These are phyloP conservation scores for Dipodomys spectabilis DNA, from an alignment of 2,113 vertebrate species.

Conservation along the genomic window DNA sequence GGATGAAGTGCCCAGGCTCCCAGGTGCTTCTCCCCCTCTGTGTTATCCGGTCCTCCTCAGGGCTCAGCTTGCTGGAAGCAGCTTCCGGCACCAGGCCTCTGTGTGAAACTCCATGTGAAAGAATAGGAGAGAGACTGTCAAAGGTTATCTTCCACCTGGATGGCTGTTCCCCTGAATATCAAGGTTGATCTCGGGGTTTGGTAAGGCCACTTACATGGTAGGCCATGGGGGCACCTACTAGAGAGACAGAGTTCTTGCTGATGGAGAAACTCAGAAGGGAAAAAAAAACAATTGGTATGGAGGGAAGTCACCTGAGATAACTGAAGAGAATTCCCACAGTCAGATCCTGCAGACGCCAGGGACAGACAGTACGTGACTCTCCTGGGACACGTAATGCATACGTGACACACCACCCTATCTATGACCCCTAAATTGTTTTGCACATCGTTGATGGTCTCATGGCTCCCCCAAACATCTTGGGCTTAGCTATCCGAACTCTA, in stretches of 20 bases:
- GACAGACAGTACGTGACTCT: background rate
- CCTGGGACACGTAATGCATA: background rate
- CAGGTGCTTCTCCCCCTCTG: conserved; percentile 86
- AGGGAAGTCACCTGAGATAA: background rate
- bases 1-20: conserved; percentile 78
- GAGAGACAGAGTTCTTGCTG: background rate
- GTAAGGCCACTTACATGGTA: background rate
- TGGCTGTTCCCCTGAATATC: background rate
- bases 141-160: conserved; percentile 68
- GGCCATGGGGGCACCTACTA: background rate
- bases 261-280: background rate
- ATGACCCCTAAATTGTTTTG: background rate
- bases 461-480: background rate
- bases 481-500: background rate
- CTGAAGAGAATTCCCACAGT: background rate
- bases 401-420: rapidly evolving
- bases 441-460: rapidly evolving
- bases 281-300: background rate
- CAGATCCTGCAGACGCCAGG: background rate
- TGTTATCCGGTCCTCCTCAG: conserved; percentile 67
- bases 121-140: conserved; percentile 40
- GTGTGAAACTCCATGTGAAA: conserved; percentile 23
- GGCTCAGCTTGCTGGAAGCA: conserved; percentile 16
- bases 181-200: background rate
- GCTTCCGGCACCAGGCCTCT: conserved; percentile 81